Evolutionary conservation across 1,140 invertebrate species (phyloP), one percentile per base, ranked within the genome.

Genomic region (Penaeus indicus): DNA sequence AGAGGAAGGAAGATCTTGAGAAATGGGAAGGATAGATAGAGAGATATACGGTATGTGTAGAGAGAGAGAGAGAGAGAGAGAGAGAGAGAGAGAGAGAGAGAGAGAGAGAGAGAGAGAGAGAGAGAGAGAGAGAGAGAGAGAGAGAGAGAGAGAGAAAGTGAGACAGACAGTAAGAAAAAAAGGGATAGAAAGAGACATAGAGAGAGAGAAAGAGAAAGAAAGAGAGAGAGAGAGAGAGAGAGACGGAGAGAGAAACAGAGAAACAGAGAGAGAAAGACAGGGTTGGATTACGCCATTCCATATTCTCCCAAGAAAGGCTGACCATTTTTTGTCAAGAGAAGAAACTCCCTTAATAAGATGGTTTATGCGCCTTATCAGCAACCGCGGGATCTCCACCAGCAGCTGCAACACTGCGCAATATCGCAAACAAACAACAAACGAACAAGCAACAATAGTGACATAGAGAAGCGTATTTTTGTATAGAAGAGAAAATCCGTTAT

Each of bases 131-230:
- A 77, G 3, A 21, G 25, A 25, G 25, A 77, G 5, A 21, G 22
- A 13, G 75, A 77, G n/a, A 38, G 32, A 78, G 75, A 62, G 42
- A 61, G 25, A 82, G 42, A 60, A 19, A 62, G 38, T 25, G 19
- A 80, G n/a, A 19, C 16, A 80, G 18, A 80, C 18, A 60, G 18
- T 47, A 47, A 13, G 13, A 38, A 47, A 80, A 47, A 80, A 47
- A 80, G 78, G 60, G 78, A 80, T 32, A 80, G 78, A 80, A 47
- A 80, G 78, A 80, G 78, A 80, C 32, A 80, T 32, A 80, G 78
- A 80, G 78, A 80, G 78, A 80, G 78, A 38, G 75, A 77, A 27
- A 77, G 75, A 77, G 75, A 77, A 27, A 77, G 75, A 77, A 27
- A 77, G 75, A 79, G 22, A 79, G 77, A 79, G 77, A 79, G 77